These are phyloP conservation scores for Bombyx mandarina DNA, from an alignment of 1,140 invertebrate species.

Conservation along the genomic window DNA sequence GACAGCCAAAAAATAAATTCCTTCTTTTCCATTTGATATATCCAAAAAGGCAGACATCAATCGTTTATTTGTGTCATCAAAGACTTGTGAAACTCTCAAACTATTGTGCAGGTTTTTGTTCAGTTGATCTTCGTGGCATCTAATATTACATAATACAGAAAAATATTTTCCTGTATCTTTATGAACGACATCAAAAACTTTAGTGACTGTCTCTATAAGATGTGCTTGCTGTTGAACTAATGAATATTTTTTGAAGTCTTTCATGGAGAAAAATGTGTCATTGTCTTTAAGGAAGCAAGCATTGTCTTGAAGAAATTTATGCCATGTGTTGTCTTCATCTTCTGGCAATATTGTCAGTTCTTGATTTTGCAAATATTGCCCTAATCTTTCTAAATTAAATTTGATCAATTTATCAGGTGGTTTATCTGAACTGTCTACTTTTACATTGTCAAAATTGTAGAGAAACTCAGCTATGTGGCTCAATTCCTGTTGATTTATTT, in stretches of 20 bases:
- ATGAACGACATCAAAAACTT: conserved; percentile 80
- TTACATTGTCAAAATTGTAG: conserved; percentile 83
- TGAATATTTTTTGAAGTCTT: conserved; percentile 82
- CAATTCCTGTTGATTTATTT: conserved; percentile 90
- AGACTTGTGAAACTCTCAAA: conserved; percentile 59
- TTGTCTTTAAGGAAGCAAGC: conserved; percentile 77
- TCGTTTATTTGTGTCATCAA: conserved; percentile 45
- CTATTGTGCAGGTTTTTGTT: conserved; percentile 19
- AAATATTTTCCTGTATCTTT: conserved; percentile 77
- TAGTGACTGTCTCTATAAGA: conserved; percentile 77
- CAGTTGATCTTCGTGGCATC: conserved; percentile 54
- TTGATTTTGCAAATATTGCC: conserved; percentile 86
- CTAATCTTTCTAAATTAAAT: conserved; percentile 90
- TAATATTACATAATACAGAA: conserved; percentile 61
- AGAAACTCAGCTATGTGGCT: conserved; percentile 92
- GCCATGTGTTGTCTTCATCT: conserved; percentile 81
- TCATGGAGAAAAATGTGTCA: conserved; percentile 76
- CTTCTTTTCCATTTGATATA: conserved; percentile 27
- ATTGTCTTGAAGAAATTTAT: conserved; percentile 81
- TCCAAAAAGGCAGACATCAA: conserved; percentile 55
- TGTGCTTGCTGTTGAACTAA: conserved; percentile 86
- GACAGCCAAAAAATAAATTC: conserved; percentile 61
- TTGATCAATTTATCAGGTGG: conserved; percentile 73
- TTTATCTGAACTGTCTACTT: conserved; percentile 41
- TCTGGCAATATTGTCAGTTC: conserved; percentile 76